These are phyloP conservation scores for Steromphala cineraria DNA, from an alignment of 2,888 invertebrate genomes.

Conservation along the genomic window DNA sequence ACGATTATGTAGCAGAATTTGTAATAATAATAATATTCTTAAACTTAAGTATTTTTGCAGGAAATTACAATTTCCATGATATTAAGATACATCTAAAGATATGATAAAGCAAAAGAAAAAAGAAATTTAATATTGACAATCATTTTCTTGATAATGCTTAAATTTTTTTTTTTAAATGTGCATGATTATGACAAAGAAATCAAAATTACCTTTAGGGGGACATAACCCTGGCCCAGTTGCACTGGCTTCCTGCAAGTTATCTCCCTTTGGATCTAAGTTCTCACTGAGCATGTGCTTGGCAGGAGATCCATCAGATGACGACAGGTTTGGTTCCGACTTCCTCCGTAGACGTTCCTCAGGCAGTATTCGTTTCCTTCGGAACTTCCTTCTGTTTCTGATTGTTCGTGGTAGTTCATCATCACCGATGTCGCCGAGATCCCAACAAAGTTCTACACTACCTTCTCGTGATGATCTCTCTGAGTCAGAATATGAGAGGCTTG, in stretches of 20 bases:
- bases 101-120: no score
- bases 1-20: no score
- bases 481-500: constrained; percentile 38
- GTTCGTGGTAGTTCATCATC: constrained; percentile 10
- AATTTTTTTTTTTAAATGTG: no score
- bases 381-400: not conserved
- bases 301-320: not conserved
- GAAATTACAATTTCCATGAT: no score
- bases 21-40: no score
- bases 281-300: not conserved
- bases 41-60: no score
- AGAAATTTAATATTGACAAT: no score
- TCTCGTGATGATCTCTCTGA: constrained; percentile 40
- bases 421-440: constrained; percentile 56
- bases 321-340: not conserved
- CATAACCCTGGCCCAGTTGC: not conserved
- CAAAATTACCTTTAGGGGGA: no score
- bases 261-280: not conserved
- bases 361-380: not conserved
- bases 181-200: no score
- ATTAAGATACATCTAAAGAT: no score
- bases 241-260: not conserved
- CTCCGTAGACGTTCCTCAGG: not conserved
- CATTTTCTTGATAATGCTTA: no score
- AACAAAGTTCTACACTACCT: constrained; percentile 57